These are phyloP conservation scores for Glareola pratincola DNA, from an alignment of 2,113 vertebrate genomes.

Conservation along the genomic window DNA sequence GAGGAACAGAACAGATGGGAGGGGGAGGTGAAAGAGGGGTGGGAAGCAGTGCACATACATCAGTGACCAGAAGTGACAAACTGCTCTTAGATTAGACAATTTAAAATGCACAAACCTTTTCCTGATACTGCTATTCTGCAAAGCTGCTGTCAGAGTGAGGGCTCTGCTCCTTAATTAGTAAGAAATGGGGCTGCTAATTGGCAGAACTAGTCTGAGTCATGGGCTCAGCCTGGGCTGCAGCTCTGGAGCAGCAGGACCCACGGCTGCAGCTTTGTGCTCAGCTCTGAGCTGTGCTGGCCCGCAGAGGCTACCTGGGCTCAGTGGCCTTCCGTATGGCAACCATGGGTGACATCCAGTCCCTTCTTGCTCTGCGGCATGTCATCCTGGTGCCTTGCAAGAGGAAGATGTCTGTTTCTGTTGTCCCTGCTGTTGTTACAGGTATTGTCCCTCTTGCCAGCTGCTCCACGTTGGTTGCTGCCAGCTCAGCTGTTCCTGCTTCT, in stretches of 20 bases:
- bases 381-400: not conserved
- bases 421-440: not conserved
- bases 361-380: not conserved
- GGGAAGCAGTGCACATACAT: not conserved
- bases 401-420: not conserved
- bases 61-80: slow-evolving; percentile 39
- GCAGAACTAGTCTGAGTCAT: not conserved
- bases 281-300: not conserved
- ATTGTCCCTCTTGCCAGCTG: not conserved
- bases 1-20: slow-evolving; percentile 47
- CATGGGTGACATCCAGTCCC: not conserved
- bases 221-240: not conserved
- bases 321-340: not conserved
- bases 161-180: slow-evolving; percentile 30
- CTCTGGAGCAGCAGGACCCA: not conserved
- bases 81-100: not conserved
- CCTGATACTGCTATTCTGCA: not conserved
- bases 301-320: not conserved
- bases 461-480: not conserved
- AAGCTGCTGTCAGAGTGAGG: slow-evolving; percentile 14
- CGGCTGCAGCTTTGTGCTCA: not conserved
- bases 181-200: not conserved
- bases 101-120: slow-evolving; percentile 19
- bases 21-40: not conserved
- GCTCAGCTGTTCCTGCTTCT: not conserved